Base-by-base conservation (phyloP, 2,888 invertebrate species). In the Cerastoderma edule region DNA sequence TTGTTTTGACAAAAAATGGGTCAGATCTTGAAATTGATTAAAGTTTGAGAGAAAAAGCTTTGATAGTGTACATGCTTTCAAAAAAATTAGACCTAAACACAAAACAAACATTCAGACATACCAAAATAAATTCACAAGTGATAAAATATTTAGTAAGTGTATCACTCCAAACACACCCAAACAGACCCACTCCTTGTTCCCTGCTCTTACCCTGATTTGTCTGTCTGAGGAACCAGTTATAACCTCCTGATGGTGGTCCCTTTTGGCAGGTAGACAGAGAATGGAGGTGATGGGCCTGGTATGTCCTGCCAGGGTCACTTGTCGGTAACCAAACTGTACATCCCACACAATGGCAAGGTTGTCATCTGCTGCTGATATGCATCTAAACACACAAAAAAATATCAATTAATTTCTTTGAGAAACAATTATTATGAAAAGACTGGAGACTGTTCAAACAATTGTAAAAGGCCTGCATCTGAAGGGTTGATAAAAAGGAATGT, bases 141-240 rank as follows among this genome's bases (percentile, higher is more conserved):
- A 10, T 13, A 19, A 13, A 44, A 13, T 44, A 10, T 44, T 13
- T 13, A 44, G 19, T 13, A 44, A 44, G 19, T 44, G 19, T 13
- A 44, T 13, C 13, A 13, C 19, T 10, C 44, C 10, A 44, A 44
- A 44, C 19, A 44, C 44, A 10, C 44, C 44, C 44, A 44, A 44
- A 44, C 19, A 13, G 19, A 44, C 44, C 10, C 10, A n/a, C n/a
- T n/a, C n/a, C 24, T 53, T 8, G 6, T 6, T 53, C 8, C 24
- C 6, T 30, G 22, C 57, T 73, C 75, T 67, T 75, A 91, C 90
- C 84, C 86, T 83, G 24, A 91, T 89, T 44, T 88, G 89, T 80
- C 88, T 89, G 80, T 91, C 90, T 6, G 91, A 90, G n/a, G 91
- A 90, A 1, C 89, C 90, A 1, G 90, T 89, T 24, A 89, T 76